phyloP scores from a whole-genome alignment of 2,113 vertebrate genomes.

The Poeciliopsis retropinna region DNA sequence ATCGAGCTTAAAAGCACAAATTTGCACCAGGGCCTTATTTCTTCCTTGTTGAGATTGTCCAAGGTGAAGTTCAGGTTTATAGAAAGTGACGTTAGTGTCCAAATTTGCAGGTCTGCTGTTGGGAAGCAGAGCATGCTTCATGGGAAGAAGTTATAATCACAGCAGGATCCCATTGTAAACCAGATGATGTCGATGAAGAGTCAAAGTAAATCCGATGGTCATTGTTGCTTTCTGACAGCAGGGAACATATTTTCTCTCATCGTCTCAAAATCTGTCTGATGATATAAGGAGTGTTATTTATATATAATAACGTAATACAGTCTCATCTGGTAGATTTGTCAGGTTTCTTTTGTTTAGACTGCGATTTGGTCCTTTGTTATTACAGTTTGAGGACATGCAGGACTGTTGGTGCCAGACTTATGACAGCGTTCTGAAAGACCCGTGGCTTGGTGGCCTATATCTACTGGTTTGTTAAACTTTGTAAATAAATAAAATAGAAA shows the following conservation, averaged over 20 bases:
- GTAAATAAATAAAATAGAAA: background rate
- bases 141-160: slow-evolving; percentile 34
- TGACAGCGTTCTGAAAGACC: slow-evolving; percentile 1
- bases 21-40: too few relatives aligned
- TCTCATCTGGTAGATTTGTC: slow-evolving; percentile 2
- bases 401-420: slow-evolving; percentile 25
- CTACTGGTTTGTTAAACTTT: background rate
- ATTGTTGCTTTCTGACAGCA: slow-evolving; percentile 28
- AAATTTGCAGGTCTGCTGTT: background rate
- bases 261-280: slow-evolving; percentile 1
- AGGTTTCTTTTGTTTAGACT: slow-evolving; percentile 19
- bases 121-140: slow-evolving; percentile 27
- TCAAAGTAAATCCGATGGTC: background rate
- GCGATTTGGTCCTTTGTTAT: background rate
- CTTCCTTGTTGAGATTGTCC: too few relatives aligned
- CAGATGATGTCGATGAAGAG: slow-evolving; percentile 9
- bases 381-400: slow-evolving; percentile 6
- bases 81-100: slow-evolving; percentile 3
- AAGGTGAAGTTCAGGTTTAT: too few relatives aligned
- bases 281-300: background rate
- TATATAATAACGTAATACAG: background rate
- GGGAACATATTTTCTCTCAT: background rate
- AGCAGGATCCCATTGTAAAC: slow-evolving; percentile 30
- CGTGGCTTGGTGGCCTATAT: slow-evolving; percentile 17
- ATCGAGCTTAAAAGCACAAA: too few relatives aligned